A percentile compares a stretch with the other conserved stretches of the same genome.
Evolutionary conservation across 2,888 invertebrate species (phyloP).

Genomic region (Lepidochrysops patricia): DNA sequence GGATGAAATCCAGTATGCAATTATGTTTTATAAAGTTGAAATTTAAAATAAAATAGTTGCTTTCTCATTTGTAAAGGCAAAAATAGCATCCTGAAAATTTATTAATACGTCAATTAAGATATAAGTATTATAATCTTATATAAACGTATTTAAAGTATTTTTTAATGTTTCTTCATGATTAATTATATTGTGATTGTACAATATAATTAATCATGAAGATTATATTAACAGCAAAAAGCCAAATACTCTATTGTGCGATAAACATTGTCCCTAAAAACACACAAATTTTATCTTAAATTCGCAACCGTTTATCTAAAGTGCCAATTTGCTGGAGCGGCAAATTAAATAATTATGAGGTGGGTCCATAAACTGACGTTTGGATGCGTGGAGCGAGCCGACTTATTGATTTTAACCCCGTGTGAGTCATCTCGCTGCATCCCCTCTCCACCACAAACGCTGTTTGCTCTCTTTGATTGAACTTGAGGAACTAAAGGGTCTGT

Average conservation of each 20-base stretch:
- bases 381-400: constrained; percentile 29
- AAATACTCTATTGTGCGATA: background rate
- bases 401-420: constrained; percentile 66
- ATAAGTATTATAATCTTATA: no score
- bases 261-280: background rate
- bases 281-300: background rate
- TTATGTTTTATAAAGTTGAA: no score
- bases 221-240: background rate
- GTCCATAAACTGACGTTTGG: constrained; percentile 25
- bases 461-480: constrained; percentile 65
- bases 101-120: no score
- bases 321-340: constrained; percentile 17
- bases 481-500: constrained; percentile 42
- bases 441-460: constrained; percentile 42
- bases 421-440: constrained; percentile 51
- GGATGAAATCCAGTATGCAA: no score
- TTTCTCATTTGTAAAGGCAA: no score
- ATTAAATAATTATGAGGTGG: constrained; percentile 13
- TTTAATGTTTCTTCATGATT: no score
- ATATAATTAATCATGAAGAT: no score
- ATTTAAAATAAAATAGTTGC: no score
- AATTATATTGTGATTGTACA: no score
- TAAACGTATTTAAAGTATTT: no score
- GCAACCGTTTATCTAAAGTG: constrained; percentile 12
- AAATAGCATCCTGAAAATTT: no score